Evolutionary conservation across 2,888 invertebrate species (phyloP).

Genomic region (Tortrix viridana): DNA sequence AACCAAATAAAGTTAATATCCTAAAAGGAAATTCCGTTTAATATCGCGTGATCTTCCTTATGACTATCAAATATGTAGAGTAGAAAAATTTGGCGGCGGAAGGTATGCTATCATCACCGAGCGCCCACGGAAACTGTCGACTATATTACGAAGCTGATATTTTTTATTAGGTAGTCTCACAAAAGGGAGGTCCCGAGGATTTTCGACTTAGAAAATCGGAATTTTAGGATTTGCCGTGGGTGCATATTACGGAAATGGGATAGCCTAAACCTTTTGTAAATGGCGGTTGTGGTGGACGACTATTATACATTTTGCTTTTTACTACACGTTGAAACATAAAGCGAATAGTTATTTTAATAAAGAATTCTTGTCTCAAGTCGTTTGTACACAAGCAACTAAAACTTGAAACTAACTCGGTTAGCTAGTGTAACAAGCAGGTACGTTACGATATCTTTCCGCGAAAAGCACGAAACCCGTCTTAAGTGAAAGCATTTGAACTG

Average conservation of each 20-base stretch:
- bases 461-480: conserved; percentile 25
- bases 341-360: too few relatives aligned
- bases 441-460: conserved; percentile 29
- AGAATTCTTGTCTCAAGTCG: neutral
- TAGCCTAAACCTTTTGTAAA: conserved; percentile 3
- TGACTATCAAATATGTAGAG: conserved; percentile 36
- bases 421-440: conserved; percentile 17
- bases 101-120: conserved; percentile 32
- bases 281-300: neutral
- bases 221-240: conserved; percentile 13
- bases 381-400: neutral
- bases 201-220: conserved; percentile 19
- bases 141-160: conserved; percentile 35
- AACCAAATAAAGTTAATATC: conserved; percentile 29
- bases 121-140: conserved; percentile 30
- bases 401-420: conserved; percentile 13
- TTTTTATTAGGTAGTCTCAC: conserved; percentile 31
- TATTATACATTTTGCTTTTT: neutral
- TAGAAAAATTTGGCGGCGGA: conserved; percentile 34
- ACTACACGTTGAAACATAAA: too few relatives aligned
- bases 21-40: conserved; percentile 31
- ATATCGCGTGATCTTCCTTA: conserved; percentile 29
- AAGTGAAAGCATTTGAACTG: conserved; percentile 35
- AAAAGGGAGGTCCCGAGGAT: conserved; percentile 24
- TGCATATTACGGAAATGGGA: neutral